phyloP scores from a whole-genome alignment of 2,797 vertebrate species.

The Sebastolobus altivelis region DNA sequence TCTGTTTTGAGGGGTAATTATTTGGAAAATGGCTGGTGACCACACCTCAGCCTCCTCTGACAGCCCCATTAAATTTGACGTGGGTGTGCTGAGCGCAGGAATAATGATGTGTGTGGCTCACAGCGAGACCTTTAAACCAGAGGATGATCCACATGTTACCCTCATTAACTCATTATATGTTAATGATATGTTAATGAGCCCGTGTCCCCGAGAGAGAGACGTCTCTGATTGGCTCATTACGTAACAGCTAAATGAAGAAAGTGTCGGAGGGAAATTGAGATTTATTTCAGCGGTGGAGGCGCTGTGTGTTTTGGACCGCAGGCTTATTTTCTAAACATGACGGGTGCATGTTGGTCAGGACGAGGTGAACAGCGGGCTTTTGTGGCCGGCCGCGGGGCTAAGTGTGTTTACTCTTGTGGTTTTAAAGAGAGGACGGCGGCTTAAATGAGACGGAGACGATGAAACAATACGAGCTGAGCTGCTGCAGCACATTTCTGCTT shows the following conservation, averaged over 20 bases:
- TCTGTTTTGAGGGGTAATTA: constrained; percentile 79
- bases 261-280: constrained; percentile 80
- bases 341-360: constrained; percentile 77
- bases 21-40: constrained; percentile 75
- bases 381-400: constrained; percentile 75
- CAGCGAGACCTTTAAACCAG: constrained; percentile 30
- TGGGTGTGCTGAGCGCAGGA: constrained; percentile 55
- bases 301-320: constrained; percentile 82
- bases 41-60: constrained; percentile 76
- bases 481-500: neutral
- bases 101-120: constrained; percentile 44
- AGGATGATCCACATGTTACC: constrained; percentile 23
- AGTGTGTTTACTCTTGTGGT: constrained; percentile 84
- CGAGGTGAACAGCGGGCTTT: constrained; percentile 79
- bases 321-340: constrained; percentile 80
- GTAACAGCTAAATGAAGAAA: constrained; percentile 74
- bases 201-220: neutral
- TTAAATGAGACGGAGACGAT: constrained; percentile 40
- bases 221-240: constrained; percentile 65
- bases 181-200: constrained; percentile 3
- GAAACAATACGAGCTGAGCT: constrained; percentile 43
- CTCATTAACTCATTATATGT: neutral
- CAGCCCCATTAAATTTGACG: constrained; percentile 79
- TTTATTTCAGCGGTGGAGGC: constrained; percentile 79
- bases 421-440: constrained; percentile 53